These are phyloP conservation scores for Vidua macroura DNA, from an alignment of 2,113 vertebrate genomes.

Conservation along the genomic window DNA sequence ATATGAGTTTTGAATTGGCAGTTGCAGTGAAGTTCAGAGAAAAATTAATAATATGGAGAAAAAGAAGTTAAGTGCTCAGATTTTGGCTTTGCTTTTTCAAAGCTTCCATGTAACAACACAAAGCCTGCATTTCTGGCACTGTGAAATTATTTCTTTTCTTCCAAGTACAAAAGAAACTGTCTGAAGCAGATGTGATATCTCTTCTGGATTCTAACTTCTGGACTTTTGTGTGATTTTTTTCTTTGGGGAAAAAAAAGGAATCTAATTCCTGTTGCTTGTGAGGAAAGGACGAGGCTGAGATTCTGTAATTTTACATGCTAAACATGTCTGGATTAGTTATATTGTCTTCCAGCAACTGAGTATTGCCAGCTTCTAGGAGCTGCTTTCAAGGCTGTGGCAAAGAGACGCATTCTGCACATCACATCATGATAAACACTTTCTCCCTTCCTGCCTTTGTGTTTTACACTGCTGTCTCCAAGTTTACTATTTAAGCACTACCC, in stretches of 20 bases:
- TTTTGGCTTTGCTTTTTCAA: not conserved
- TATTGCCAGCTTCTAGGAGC: not conserved
- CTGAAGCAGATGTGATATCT: not conserved
- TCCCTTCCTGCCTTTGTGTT: not conserved
- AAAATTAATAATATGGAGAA: not conserved
- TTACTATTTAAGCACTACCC: not conserved
- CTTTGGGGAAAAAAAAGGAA: not conserved
- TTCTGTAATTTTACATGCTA: not conserved
- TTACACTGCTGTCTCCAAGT: not conserved
- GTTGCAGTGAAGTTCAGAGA: constrained; percentile 10
- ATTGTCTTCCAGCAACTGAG: not conserved
- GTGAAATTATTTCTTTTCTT: not conserved
- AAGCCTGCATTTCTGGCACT: not conserved
- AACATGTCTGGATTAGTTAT: constrained; percentile 43
- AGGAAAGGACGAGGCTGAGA: not conserved
- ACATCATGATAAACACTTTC: not conserved
- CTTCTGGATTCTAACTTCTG: not conserved
- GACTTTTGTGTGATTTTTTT: not conserved
- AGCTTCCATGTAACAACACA: not conserved
- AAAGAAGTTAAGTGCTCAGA: not conserved
- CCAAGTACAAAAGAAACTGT: not conserved
- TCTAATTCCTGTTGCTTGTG: not conserved
- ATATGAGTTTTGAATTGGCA: not conserved
- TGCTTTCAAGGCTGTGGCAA: not conserved
- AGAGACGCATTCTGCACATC: not conserved